Conservation (phyloP, 2,113 vertebrate genomes). For the Campylomormyrus tamandua region DNA sequence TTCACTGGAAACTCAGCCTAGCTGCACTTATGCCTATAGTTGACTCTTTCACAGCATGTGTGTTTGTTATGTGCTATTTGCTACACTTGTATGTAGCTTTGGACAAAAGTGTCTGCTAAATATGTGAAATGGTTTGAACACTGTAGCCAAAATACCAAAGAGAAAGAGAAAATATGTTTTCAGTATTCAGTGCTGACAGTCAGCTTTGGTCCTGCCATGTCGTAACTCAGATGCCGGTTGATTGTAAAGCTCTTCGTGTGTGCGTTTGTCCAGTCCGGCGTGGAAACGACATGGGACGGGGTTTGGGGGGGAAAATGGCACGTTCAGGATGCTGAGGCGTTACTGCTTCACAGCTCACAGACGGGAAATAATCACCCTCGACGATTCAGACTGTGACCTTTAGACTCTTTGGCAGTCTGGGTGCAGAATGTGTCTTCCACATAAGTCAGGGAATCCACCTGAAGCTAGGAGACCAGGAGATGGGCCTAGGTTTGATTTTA, state of each 20-base stretch:
- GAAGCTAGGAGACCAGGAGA: not conserved
- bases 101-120: not conserved
- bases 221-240: not conserved
- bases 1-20: not conserved
- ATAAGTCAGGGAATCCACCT: not conserved
- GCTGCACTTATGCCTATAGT: not conserved
- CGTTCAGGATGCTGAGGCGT: not conserved
- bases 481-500: not conserved
- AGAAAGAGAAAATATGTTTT: constrained; percentile 17
- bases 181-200: not conserved
- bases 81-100: not conserved
- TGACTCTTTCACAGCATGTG: not conserved
- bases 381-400: not conserved
- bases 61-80: not conserved
- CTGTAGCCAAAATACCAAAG: constrained; percentile 8
- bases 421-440: not conserved
- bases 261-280: not conserved
- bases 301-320: not conserved
- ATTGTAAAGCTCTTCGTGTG: not conserved
- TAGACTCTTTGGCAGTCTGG: not conserved
- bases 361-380: not conserved
- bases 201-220: not conserved
- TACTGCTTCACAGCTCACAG: not conserved
- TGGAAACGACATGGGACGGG: not conserved
- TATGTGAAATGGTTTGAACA: not conserved